Evolutionary conservation across 1,140 invertebrate genomes (phyloP), one percentile per base, ranked within the genome.

Genomic region (Drosophila funebris): DNA sequence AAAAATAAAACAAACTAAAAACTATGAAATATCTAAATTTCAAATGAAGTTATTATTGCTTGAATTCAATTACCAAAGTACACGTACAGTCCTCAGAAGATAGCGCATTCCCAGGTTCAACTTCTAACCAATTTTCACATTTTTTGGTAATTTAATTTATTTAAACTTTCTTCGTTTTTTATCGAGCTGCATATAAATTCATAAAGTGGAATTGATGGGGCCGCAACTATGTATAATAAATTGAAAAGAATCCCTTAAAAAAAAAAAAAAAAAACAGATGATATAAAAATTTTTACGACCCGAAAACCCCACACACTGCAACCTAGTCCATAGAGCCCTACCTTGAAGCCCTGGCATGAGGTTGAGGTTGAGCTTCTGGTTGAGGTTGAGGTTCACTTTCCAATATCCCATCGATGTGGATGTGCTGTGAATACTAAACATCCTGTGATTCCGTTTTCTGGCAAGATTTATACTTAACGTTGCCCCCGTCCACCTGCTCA

Each of bases 381-480:
- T 60, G 11, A 33, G 27, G 27, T 58, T 58, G 39, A 39, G 13
- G 27, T 36, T 39, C 44, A 52, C 31, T 66, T 61, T 48, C 69
- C 69, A 68, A 84, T 84, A 84, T 70, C 56, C 61, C 77, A 74
- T 66, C 73, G 72, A 68, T 41, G 64, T 18, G 74, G 62, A 33
- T 76, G 64, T 72, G 81, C 44, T 11, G 22, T 36, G 81, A 60
- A 85, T 85, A 87, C 60, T 78, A 85, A 87, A 60, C 70, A 81
- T 36, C 73, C 81, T 36, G 64, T 68, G 81, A 87, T 87, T 87
- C 74, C 58, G 52, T 44, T 61, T 11, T 43, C n/a, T 44, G 46
- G 58, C 66, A 78, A 78, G 81, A 85, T 85, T 85, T 85, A 85
- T 85, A 66, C 73, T 71, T 74, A 67, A 61, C 64, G n/a, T 36